Evolutionary conservation across 2,888 invertebrate species (phyloP), one percentile per base, ranked within the genome.

Genomic region (Keiferia lycopersicella): DNA sequence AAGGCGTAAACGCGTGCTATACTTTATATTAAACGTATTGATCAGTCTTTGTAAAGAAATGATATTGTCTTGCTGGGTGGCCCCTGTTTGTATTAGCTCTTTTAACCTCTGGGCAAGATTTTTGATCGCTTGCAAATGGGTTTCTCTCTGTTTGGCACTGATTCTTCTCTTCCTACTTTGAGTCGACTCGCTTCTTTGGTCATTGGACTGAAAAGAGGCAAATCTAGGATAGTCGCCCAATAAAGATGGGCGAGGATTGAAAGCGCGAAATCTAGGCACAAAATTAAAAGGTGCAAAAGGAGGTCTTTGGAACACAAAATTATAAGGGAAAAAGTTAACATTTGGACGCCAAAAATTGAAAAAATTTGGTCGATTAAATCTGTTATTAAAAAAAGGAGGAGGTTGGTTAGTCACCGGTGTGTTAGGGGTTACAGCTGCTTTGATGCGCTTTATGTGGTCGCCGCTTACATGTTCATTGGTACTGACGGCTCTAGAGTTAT

Each of bases 1-100:
- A 14, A 91, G 68, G 53, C 76, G 71, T 59, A 88, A 63, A 59
- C 69, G 80, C 11, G 80, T 67, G 61, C 78, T 77, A 65, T 86
- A 90, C 45, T 78, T 83, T 4, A 61, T 61, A 68, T 91, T 91
- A 66, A 81, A 91, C 20, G 82, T 80, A 7, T 77, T 68, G 14
- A 91, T 71, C 11, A 88, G 71, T 62, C 68, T 78, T 39, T 81
- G 75, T 1, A 88, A 69, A 1, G 78, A 68, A 51, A 73, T 67
- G 38, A 82, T 69, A 64, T 78, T 82, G 22, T 73, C 62, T 30
- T 68, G 65, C 18, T 78, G 72, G 0, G 59, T 67, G 61, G 71
- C 74, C 0, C 79, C 78, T 34, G 67, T 56, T 38, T 68, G 45
- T 0, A 77, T 63, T 3, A 82, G 66, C 11, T 72, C 69, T 73